Evolutionary conservation across 2,888 invertebrate species (phyloP).

Genomic region (Cheiracanthium punctorium): DNA sequence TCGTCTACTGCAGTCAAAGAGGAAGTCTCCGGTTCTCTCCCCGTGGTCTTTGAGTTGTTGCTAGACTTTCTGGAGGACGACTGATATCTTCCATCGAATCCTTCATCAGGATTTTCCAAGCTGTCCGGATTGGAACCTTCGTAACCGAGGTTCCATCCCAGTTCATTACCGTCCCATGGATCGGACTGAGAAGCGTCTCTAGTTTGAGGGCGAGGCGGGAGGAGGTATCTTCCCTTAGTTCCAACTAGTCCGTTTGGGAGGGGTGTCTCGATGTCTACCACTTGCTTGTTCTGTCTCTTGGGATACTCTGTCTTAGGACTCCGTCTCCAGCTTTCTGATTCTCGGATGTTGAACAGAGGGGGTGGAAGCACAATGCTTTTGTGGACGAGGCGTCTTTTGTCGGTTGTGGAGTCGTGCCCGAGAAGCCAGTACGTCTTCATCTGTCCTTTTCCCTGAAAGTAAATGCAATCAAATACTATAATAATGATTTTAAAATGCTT

Average conservation of each 20-base stretch:
- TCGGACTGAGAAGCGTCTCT: constrained; percentile 38
- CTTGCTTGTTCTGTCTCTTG: constrained; percentile 20
- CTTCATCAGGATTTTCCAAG: neutral
- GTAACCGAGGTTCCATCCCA: constrained; percentile 25
- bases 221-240: constrained; percentile 19
- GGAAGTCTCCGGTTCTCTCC: neutral
- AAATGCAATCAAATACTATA: no score
- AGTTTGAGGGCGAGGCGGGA: constrained; percentile 35
- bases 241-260: constrained; percentile 43
- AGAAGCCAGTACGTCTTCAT: constrained; percentile 91
- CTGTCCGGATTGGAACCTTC: neutral
- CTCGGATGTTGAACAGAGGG: constrained; percentile 57
- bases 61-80: neutral
- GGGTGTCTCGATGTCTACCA: neutral
- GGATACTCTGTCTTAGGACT: constrained; percentile 63
- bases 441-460: constrained; percentile 87
- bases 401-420: constrained; percentile 83
- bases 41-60: neutral
- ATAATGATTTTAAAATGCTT: no score
- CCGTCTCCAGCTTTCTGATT: constrained; percentile 50
- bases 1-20: constrained; percentile 22
- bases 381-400: neutral
- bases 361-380: constrained; percentile 42
- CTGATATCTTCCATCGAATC: neutral
- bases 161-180: constrained; percentile 49